Base-by-base conservation (phyloP, 1,140 invertebrate species). In the Eueides isabella region DNA sequence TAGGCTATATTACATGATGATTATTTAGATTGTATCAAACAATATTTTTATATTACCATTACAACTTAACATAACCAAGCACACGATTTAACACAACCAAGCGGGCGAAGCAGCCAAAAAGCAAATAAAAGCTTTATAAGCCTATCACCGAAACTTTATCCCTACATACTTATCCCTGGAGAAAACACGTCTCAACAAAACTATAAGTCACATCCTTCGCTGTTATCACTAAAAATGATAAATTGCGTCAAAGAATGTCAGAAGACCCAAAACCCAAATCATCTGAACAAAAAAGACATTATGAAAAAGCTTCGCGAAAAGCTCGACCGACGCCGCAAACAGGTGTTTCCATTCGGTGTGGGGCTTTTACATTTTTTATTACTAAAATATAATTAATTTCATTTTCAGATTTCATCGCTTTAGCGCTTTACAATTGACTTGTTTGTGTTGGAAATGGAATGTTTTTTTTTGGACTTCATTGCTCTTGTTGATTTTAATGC, bases 331-430 rank as follows among this genome's bases (percentile, higher is more conserved):
- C 19, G 41, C 19, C 48, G 23, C 48, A 55, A 55, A 55, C 48
- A 55, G 48, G 48, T 55, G 48, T 55, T 55, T 55, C 48, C 48
- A 55, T 26, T 55, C 48, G 48, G 48, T 3, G 6, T 11, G 7
- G 48, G 26, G 48, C 48, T 26, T 9, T 55, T 26, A 55, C 48
- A 26, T 55, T 55, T 55, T 55, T 55, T 55, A 55, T 55, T 55
- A 55, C 19, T 55, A 55, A 55, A 26, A 55, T 55, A 55, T 55
- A 55, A 55, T 55, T 55, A 55, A 23, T 55, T 55, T 55, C 48
- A 55, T 55, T 55, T 38, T 55, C 23, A 26, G 48, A 55, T 26
- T 55, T 55, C 9, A 55, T 55, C 48, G 19, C 23, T 55, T 26
- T 26, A 26, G 2, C 48, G 12, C 7, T 55, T 55, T 55, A 55